phyloP scores from a whole-genome alignment of 1,140 invertebrate genomes.

The Alviniconcha marisindica region DNA sequence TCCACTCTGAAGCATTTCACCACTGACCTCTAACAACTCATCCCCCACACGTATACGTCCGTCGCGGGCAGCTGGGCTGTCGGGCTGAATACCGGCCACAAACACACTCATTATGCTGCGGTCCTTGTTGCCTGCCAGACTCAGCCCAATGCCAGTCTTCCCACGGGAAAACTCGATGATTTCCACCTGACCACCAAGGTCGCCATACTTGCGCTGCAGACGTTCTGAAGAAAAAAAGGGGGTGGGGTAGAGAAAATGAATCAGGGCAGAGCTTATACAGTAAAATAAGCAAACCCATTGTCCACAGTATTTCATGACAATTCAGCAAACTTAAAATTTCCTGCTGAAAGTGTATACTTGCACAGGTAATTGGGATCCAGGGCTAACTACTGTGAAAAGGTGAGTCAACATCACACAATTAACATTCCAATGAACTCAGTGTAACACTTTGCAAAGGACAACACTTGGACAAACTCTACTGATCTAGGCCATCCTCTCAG shows the following conservation, averaged over 20 bases:
- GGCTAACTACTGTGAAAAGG: too few relatives aligned
- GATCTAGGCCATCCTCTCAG: too few relatives aligned
- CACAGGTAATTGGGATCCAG: too few relatives aligned
- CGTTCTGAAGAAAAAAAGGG: slow-evolving; percentile 83
- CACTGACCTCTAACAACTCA: slow-evolving; percentile 93
- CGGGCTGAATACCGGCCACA: slow-evolving; percentile 95
- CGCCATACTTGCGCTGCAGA: slow-evolving; percentile 92
- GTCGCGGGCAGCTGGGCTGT: slow-evolving; percentile 86
- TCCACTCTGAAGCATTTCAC: too few relatives aligned
- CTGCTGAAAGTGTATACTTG: too few relatives aligned
- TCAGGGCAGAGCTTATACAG: not conserved
- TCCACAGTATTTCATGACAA: too few relatives aligned
- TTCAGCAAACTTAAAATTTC: too few relatives aligned
- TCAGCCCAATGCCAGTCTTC: slow-evolving; percentile 87
- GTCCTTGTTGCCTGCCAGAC: slow-evolving; percentile 95
- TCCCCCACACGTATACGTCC: slow-evolving; percentile 92
- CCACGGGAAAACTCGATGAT: slow-evolving; percentile 83
- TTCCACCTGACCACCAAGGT: slow-evolving; percentile 82
- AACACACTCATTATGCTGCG: slow-evolving; percentile 97
- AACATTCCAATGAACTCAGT: too few relatives aligned
- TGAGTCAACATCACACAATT: too few relatives aligned
- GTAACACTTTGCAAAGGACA: too few relatives aligned
- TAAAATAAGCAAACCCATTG: too few relatives aligned
- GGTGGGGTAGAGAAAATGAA: not conserved
- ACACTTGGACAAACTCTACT: too few relatives aligned